phyloP scores from a whole-genome alignment of 2,797 vertebrate genomes.

The Echeneis naucrates region DNA sequence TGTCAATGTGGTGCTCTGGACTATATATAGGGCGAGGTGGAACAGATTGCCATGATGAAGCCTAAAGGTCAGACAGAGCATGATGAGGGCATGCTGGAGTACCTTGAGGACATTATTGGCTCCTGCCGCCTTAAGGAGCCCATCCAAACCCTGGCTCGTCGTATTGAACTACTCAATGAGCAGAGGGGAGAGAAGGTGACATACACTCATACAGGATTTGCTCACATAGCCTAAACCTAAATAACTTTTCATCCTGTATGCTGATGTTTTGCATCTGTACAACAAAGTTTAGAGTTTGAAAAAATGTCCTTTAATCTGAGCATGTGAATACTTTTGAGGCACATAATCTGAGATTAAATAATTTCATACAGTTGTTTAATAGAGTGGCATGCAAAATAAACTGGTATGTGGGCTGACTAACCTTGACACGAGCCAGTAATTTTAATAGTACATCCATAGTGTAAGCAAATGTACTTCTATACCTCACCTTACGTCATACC shows the following conservation, averaged over 20 bases:
- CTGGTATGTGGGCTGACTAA: neutral
- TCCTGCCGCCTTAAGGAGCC: slow-evolving; percentile 94
- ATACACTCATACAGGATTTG: slow-evolving; percentile 34
- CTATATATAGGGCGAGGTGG: slow-evolving; percentile 93
- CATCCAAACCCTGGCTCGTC: slow-evolving; percentile 87
- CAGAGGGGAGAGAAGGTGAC: slow-evolving; percentile 94
- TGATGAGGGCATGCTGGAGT: slow-evolving; percentile 98
- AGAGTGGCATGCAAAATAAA: slow-evolving; percentile 11
- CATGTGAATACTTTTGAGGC: neutral
- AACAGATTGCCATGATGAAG: slow-evolving; percentile 99
- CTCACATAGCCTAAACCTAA: slow-evolving; percentile 29
- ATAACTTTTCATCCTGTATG: slow-evolving; percentile 27
- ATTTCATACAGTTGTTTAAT: neutral
- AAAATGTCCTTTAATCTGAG: neutral
- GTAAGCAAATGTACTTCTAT: neutral
- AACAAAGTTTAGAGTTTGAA: neutral
- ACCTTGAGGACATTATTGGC: slow-evolving; percentile 97
- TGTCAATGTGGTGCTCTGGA: slow-evolving; percentile 44
- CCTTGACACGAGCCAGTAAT: slow-evolving; percentile 39
- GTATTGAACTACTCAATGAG: slow-evolving; percentile 94
- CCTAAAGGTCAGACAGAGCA: slow-evolving; percentile 96
- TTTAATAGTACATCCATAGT: slow-evolving; percentile 20
- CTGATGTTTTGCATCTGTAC: slow-evolving; percentile 8
- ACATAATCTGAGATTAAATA: neutral
- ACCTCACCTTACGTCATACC: no score